A percentile compares a stretch with the other conserved stretches of the same genome.
phyloP scores from a whole-genome alignment of 2,888 invertebrate genomes.

The Sisyra terminalis region DNA sequence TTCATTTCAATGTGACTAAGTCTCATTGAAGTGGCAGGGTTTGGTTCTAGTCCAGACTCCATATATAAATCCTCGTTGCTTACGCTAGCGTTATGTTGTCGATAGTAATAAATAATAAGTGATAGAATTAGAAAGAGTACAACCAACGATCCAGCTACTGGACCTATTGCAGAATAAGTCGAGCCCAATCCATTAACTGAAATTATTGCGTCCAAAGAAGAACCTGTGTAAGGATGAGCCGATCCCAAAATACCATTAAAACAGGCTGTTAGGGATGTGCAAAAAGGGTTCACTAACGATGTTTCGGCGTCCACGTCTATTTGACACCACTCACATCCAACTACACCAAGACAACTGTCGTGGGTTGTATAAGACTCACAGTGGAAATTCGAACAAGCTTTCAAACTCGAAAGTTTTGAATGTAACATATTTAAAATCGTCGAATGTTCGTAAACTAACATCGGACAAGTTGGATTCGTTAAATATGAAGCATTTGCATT shows the following conservation, averaged over 20 bases:
- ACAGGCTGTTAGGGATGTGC: slow-evolving; percentile 64
- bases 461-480: slow-evolving; percentile 21
- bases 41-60: slow-evolving; percentile 32
- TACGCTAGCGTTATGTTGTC: slow-evolving; percentile 37
- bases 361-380: slow-evolving; percentile 49
- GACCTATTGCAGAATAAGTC: slow-evolving; percentile 63
- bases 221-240: slow-evolving; percentile 66
- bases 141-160: slow-evolving; percentile 72
- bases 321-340: slow-evolving; percentile 88
- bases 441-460: slow-evolving; percentile 17
- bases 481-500: slow-evolving; percentile 17
- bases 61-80: slow-evolving; percentile 30
- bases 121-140: slow-evolving; percentile 67
- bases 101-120: slow-evolving; percentile 70
- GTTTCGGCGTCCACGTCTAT: slow-evolving; percentile 58
- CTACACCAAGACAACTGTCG: slow-evolving; percentile 46
- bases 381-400: slow-evolving; percentile 47
- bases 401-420: slow-evolving; percentile 20
- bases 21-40: slow-evolving; percentile 36
- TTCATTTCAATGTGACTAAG: slow-evolving; percentile 59
- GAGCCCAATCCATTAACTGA: slow-evolving; percentile 25
- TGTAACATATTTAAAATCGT: slow-evolving; percentile 12
- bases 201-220: slow-evolving; percentile 25
- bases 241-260: slow-evolving; percentile 77
- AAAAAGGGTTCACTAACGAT: slow-evolving; percentile 52